Conservation (phyloP, 2,113 vertebrate genomes). For the Chinchilla lanigera region DNA sequence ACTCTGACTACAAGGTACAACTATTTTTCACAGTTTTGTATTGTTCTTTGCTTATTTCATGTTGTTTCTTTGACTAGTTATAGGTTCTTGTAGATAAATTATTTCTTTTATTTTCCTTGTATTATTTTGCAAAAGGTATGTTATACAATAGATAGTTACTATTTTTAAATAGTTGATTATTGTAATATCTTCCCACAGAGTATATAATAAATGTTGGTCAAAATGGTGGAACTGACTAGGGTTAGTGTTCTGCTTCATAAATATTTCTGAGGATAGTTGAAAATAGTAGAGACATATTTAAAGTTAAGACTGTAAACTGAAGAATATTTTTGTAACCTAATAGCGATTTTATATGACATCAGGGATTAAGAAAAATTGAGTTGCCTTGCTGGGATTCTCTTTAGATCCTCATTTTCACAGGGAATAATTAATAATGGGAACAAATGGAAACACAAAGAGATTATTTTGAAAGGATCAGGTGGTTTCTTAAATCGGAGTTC, state of each 20-base stretch:
- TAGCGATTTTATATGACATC: slow-evolving; percentile 7
- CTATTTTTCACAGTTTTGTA: not conserved
- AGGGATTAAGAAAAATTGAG: not conserved
- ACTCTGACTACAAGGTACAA: not conserved
- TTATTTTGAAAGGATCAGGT: not conserved
- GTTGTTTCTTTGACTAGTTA: not conserved
- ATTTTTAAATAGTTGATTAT: slow-evolving; percentile 1
- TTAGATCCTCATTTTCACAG: not conserved
- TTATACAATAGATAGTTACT: not conserved
- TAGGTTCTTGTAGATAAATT: not conserved
- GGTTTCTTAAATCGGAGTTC: slow-evolving; percentile 24
- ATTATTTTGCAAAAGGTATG: not conserved
- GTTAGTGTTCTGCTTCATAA: not conserved
- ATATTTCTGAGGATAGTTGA: not conserved
- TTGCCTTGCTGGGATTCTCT: not conserved
- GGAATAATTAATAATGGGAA: slow-evolving; percentile 20
- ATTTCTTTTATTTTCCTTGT: slow-evolving; percentile 8
- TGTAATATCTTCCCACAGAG: not conserved
- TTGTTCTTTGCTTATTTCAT: not conserved
- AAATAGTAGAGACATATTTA: not conserved
- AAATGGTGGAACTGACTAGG: not conserved
- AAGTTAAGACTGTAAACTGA: not conserved
- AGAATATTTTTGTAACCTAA: not conserved
- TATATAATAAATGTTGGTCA: not conserved
- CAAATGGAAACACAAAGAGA: not conserved